phyloP scores from a whole-genome alignment of 2,888 invertebrate genomes.

The Cantharis rufa region DNA sequence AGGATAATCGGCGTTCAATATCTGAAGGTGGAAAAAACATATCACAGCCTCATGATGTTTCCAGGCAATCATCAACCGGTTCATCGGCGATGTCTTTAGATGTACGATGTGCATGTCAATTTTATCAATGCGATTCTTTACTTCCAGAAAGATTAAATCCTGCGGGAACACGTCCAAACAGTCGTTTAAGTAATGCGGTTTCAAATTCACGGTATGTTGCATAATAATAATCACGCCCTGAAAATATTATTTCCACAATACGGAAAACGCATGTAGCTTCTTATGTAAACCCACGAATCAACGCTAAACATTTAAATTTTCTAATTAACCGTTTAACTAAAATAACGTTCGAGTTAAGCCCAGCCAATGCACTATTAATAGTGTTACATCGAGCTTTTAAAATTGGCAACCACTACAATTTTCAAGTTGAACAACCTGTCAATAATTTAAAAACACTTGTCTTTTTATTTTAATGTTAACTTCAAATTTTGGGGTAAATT shows the following conservation, averaged over 20 bases:
- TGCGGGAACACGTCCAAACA: constrained; percentile 57
- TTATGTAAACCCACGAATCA: not conserved
- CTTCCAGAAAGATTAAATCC: constrained; percentile 76
- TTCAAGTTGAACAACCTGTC: not conserved
- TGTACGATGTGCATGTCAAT: constrained; percentile 85
- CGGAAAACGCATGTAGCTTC: not conserved
- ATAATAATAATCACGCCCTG: not conserved
- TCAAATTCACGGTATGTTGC: constrained; percentile 22
- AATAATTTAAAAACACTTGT: not conserved
- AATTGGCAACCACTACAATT: not conserved
- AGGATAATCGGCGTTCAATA: constrained; percentile 61
- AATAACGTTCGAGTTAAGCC: constrained; percentile 12
- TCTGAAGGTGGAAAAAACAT: constrained; percentile 69
- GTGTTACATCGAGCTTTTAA: constrained; percentile 2
- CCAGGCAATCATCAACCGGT: constrained; percentile 71
- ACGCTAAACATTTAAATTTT: not conserved
- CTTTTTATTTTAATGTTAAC: not conserved
- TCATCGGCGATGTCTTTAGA: constrained; percentile 70
- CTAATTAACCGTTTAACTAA: constrained; percentile 9
- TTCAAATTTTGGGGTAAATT: not conserved
- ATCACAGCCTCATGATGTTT: constrained; percentile 65
- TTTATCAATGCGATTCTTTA: constrained; percentile 78
- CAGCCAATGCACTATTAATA: constrained; percentile 23
- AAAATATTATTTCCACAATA: not conserved
- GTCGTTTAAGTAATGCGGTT: constrained; percentile 36